phyloP scores from a whole-genome alignment of 2,888 invertebrate genomes.

The Arctia plantaginis region DNA sequence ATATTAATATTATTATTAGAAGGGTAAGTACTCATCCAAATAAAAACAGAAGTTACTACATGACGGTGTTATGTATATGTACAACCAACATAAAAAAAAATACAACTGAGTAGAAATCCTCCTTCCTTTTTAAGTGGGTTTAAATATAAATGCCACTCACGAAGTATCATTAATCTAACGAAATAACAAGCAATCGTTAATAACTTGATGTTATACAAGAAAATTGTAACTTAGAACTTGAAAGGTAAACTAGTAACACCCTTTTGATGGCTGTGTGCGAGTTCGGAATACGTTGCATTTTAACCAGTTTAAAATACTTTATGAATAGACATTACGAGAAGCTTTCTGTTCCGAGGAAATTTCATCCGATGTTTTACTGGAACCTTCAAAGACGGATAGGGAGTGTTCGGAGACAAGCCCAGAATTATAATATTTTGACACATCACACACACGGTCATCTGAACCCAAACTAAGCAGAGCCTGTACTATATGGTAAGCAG shows the following conservation, averaged over 20 bases:
- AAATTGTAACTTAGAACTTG: constrained; percentile 10
- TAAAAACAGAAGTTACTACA: too few species aligned
- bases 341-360: constrained; percentile 67
- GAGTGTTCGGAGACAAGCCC: not conserved
- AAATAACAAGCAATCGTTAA: not conserved
- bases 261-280: constrained; percentile 58
- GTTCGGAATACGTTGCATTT: constrained; percentile 80
- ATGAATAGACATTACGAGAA: constrained; percentile 83
- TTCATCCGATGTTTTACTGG: constrained; percentile 53
- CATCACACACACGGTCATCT: too few species aligned
- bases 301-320: constrained; percentile 85
- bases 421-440: too few species aligned
- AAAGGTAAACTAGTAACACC: constrained; percentile 60
- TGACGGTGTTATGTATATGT: too few species aligned
- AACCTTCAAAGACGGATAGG: constrained; percentile 42
- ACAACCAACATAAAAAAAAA: too few species aligned
- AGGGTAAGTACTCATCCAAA: too few species aligned
- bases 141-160: not conserved
- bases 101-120: too few species aligned
- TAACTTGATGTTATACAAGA: not conserved
- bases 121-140: too few species aligned
- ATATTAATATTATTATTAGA: too few species aligned
- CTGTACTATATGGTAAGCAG: too few species aligned
- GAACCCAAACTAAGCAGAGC: too few species aligned
- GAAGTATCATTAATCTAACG: not conserved